A percentile compares a stretch with the other conserved stretches of the same genome.
Conservation (phyloP, 2,113 vertebrate species). For the Pelecanoides urinatrix region DNA sequence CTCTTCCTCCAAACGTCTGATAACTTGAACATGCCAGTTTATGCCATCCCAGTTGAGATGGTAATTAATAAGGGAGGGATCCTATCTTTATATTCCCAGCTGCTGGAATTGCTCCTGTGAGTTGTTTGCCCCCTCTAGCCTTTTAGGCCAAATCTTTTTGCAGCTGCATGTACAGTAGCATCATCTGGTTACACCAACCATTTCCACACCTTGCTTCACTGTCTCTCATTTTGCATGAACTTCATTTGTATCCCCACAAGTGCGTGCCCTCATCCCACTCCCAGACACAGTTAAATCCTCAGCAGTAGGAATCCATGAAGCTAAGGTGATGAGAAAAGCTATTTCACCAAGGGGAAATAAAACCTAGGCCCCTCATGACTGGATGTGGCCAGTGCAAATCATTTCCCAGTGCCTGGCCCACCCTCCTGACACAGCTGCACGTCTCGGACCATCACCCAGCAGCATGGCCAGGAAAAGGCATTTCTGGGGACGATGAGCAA, state of each 20-base stretch:
- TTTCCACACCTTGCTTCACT: neutral
- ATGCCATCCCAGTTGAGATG: neutral
- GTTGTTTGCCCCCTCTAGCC: neutral
- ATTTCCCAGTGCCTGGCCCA: neutral
- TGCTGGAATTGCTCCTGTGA: neutral
- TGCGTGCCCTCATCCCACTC: neutral
- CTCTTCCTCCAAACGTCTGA: slow-evolving; percentile 4
- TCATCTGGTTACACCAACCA: neutral
- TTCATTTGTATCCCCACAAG: neutral
- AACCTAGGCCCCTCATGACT: rapidly evolving
- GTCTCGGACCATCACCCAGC: neutral
- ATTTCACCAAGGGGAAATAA: neutral
- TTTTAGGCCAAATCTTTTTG: neutral
- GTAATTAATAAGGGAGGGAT: neutral
- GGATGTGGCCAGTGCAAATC: rapidly evolving
- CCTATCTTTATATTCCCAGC: neutral
- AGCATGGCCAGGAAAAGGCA: neutral
- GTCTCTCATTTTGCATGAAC: neutral
- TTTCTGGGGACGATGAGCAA: neutral
- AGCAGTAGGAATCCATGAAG: neutral
- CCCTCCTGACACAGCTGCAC: neutral
- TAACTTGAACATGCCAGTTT: neutral
- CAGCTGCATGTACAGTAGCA: neutral
- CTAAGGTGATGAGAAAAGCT: neutral
- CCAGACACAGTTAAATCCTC: neutral